Evolutionary conservation across 92 coral and sea anemone species (phyloP), one percentile per base, ranked within the genome.

Genomic region (Pocillopora meandrina): DNA sequence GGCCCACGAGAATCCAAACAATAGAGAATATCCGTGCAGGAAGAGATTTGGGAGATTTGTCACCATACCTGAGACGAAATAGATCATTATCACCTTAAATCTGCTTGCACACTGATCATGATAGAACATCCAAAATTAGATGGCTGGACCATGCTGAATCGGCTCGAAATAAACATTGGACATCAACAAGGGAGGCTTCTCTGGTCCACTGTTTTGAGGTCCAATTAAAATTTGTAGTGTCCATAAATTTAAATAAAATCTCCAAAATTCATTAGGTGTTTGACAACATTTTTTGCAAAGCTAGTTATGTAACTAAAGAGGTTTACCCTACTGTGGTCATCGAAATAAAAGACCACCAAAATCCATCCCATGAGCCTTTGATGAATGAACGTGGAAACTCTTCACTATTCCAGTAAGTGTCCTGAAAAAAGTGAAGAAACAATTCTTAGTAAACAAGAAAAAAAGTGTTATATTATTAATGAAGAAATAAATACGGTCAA

Each of bases 331-430:
- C 89, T 17, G 89, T 86, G 33, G 89, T 86, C 89, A 86, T 86
- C 12, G 89, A 86, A 71, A 86, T 81, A 31, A 86, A 86, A 19
- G 89, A 78, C 89, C 89, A 86, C 89, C 89, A 86, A 35, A 78
- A 65, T 36, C 89, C 89, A 70, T 86, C 85, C 84, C 89, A 86
- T 33, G 84, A 63, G 0, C 89, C 89, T 78, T 55, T 78, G 20
- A 78, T 60, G 49, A 86, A 86, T 49, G 84, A 62, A 5, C 74
- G 85, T 5, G 84, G 85, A 64, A 86, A 86, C n/a, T 86, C 84
- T 42, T 79, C 89, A 23, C 70, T 63, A 7, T 86, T 86, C 78
- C 83, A 74, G 20, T 62, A 62, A 3, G 79, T 86, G 75, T 86
- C 89, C 89, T 86, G 33, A 13, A 65, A 21, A 64, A 9, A 16